phyloP scores from a whole-genome alignment of 2,888 invertebrate species.

The Epirrhoe tristata region DNA sequence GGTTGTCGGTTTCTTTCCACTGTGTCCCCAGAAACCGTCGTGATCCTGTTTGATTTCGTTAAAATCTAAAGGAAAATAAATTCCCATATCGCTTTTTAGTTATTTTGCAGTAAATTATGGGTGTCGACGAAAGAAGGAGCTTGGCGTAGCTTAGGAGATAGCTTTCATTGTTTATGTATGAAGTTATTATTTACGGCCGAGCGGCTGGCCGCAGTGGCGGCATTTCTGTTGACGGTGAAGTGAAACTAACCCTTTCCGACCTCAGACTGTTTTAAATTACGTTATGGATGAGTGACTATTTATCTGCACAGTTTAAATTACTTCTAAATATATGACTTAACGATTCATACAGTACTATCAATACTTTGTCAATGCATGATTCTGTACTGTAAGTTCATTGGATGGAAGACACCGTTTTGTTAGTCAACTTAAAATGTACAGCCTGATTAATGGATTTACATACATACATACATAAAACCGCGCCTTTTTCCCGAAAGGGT shows the following conservation, averaged over 20 bases:
- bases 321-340: not conserved
- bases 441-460: too few species aligned
- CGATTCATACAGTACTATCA: too few species aligned
- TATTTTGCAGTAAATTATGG: conserved; percentile 60
- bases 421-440: too few species aligned
- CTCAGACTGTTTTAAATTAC: not conserved
- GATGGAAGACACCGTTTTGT: too few species aligned
- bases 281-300: not conserved
- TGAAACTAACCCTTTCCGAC: conserved; percentile 11
- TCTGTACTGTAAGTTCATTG: too few species aligned
- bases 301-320: not conserved
- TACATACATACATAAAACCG: too few species aligned
- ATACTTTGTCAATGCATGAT: too few species aligned
- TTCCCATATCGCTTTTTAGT: conserved; percentile 48
- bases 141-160: conserved; percentile 54
- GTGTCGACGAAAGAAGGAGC: conserved; percentile 54
- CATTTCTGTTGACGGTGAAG: conserved; percentile 39
- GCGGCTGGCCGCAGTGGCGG: conserved; percentile 32
- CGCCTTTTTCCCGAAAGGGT: too few species aligned
- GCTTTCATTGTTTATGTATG: conserved; percentile 76
- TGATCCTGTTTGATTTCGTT: too few species aligned
- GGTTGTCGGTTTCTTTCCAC: too few species aligned
- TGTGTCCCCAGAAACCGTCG: too few species aligned
- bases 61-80: conserved; percentile 19
- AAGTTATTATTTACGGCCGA: conserved; percentile 75